Base-by-base conservation (phyloP, 2,113 vertebrate genomes). In the Physeter macrocephalus region DNA sequence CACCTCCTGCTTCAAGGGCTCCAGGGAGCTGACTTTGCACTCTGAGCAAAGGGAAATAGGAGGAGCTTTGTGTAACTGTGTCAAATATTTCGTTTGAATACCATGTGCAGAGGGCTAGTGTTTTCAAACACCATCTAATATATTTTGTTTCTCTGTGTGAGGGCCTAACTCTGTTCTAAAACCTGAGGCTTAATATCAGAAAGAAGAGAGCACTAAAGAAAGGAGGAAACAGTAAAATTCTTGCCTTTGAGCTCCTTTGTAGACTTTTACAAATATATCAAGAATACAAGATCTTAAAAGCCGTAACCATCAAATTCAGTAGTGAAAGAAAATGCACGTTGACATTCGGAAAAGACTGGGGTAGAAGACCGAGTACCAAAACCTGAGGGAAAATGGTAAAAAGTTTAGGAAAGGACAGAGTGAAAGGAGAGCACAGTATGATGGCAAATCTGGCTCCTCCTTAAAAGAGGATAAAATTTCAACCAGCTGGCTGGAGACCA, bases 261-360 rank as follows among this genome's bases (percentile, higher is more conserved):
- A 83, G 85, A 57, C 64, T 93, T 96, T 95, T 90, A 88, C 64
- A 94, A 90, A 96, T 54, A 84, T 21, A 62, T 9, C 66, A 31
- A 54, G 92, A 80, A 84, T 62, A 54, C 10, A 88, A 61, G 88
- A 90, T 77, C 80, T 94, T 94, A 64, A 96, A 97, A 97, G 88
- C 64, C 39, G 52, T 66, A 49, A 81, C 72, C 52, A 75, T 90
- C 64, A 84, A 82, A 90, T 93, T 88, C 64, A 67, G 2, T 81
- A 75, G 34, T 72, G 36, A 93, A 75, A 96, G 34, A 92, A 97
- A 85, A 95, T 36, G 43, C 9, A 57, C 43, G 85, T 82, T 96
- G 84, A 88, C 75, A 67, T 88, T 61, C 62, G 43, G 39, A 88
- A 93, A 97, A 88, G 67, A 90, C 41, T 96, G 52, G 17, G 75